Percentiles rank a stretch among this genome's conserved stretches.
Conservation (phyloP, 2,888 invertebrate genomes). For the Liopterus haemorrhoidalis region DNA sequence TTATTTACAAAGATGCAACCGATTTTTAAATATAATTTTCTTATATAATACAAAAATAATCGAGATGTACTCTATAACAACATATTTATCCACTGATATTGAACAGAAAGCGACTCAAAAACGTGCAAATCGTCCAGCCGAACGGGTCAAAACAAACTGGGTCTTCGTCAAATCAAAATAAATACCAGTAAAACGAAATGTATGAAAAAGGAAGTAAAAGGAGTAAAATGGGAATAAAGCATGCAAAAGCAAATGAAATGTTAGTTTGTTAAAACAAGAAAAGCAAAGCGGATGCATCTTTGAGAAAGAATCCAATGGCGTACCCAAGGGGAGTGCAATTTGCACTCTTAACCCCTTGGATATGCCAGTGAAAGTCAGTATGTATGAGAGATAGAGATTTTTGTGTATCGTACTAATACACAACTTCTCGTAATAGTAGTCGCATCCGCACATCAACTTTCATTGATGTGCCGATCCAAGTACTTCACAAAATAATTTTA, state of each 20-base stretch:
- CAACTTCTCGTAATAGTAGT: too few relatives aligned
- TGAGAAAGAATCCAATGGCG: slow-evolving; percentile 34
- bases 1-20: slow-evolving; percentile 46
- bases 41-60: slow-evolving; percentile 21
- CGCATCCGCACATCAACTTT: too few relatives aligned
- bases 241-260: background rate
- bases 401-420: too few relatives aligned
- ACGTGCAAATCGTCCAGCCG: slow-evolving; percentile 6
- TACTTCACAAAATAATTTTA: too few relatives aligned
- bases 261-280: slow-evolving; percentile 6
- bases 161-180: slow-evolving; percentile 29
- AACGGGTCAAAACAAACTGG: slow-evolving; percentile 35
- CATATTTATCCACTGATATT: slow-evolving; percentile 12
- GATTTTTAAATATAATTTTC: slow-evolving; percentile 20
- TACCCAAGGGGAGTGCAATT: too few relatives aligned
- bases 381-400: slow-evolving; percentile 37
- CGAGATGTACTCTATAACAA: slow-evolving; percentile 20
- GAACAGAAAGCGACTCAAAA: slow-evolving; percentile 7
- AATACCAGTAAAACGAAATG: slow-evolving; percentile 43
- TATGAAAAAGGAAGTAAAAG: slow-evolving; percentile 13
- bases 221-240: slow-evolving; percentile 13
- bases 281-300: slow-evolving; percentile 38
- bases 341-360: too few relatives aligned
- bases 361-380: slow-evolving; percentile 31
- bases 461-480: too few relatives aligned